Base-by-base conservation (phyloP, 2,113 vertebrate genomes). In the Rattus norvegicus region DNA sequence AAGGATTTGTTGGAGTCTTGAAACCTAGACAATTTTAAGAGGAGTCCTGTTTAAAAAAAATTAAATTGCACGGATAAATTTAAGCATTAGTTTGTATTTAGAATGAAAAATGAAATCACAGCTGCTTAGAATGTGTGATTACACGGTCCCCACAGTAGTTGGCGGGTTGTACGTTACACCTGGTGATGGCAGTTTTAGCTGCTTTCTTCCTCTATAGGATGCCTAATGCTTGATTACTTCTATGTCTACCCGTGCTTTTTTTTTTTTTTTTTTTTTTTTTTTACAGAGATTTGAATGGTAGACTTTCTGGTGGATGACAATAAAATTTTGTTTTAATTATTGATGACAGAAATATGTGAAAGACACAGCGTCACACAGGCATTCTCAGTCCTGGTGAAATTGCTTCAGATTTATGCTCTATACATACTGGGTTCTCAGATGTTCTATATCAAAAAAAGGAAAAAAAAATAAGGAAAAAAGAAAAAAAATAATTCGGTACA, bases 61-160 rank as follows among this genome's bases (percentile, higher is more conserved):
- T 9, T 75, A 88, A 91, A 81, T 94, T 75, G 83, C 30, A 93
- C 90, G 56, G 39, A 63, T 9, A 69, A 92, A 75, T 54, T 72
- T 77, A 70, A 94, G 83, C 22, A 4, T 87, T 59, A 93, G 13
- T 75, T 39, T 90, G 28, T 93, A 59, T 59, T 93, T 84, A 92
- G 39, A 93, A 52, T 87, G 10, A 84, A 73, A 94, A 95, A 54
- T 61, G 17, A 84, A 88, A 33, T 79, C 30, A 73, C 26, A 79
- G 26, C 10, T 80, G 52, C 36, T 54, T n/a, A 24, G 4, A 80
- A 16, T 70, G 52, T 70, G 30, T 75, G 20, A n/a, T 56, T 17
- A 22, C 7, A 19, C 69, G 49, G 79, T 86, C 33, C 72, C 28
- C 7, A 49, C 28, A n/a, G 7, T 73, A 54, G 24, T 91, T 72